Evolutionary conservation across 2,888 invertebrate species (phyloP), one percentile per base, ranked within the genome.

Genomic region (Tachystola acroxantha): DNA sequence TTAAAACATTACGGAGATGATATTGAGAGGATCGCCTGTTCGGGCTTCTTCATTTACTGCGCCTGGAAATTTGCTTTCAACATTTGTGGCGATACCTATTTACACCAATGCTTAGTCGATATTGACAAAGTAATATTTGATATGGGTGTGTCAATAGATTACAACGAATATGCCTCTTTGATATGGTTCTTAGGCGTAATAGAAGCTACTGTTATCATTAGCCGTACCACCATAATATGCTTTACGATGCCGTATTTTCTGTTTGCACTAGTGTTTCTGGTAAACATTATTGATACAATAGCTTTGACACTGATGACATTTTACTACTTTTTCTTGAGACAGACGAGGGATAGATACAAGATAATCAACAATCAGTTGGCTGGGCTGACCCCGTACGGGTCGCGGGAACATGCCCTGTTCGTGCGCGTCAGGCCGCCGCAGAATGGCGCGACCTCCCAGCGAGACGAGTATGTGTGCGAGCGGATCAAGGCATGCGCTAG

Each of bases 1-100:
- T 43, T 80, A 11, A 57, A 63, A 40, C 60, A 67, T 7, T 81
- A 78, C 36, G 80, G 78, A 0, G 81, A 81, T 38, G 59, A 63
- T 31, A 64, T 62, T 16, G 76, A 79, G 42, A 62, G 63, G 38
- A 41, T 63, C 10, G 45, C 54, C 1, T 61, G 68, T 2, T 34
- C 59, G 0, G 1, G 57, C 0, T 74, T 60, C 27, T 60, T 67
- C 6, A 2, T 67, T 2, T 57, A 67, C 22, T 45, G 57, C 0
- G 58, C 74, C 55, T 68, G 67, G 63, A 67, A 74, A 40, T 43
- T 71, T 31, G 64, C 74, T 1, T 70, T 67, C 36, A 40, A 52
- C 34, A 40, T 71, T 19, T 62, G 61, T 36, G 51, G 57, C 1
- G 54, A 63, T 31, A 38, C 42, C 1, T 22, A 33, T 1, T 52